Evolutionary conservation across 2,888 invertebrate species (phyloP).

Genomic region (Pedicia rivosa): DNA sequence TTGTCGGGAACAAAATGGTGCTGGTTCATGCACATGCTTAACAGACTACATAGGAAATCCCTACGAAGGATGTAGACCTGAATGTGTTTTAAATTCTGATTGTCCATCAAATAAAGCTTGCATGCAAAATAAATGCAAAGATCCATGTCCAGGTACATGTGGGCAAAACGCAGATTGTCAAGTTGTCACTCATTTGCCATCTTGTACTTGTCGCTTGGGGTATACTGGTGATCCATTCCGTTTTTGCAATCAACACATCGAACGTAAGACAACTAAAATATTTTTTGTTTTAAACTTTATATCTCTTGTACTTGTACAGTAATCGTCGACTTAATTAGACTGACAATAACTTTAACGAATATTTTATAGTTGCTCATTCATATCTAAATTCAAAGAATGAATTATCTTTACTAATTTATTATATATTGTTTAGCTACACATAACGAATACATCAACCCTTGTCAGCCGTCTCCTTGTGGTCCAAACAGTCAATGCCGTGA

Average conservation of each 20-base stretch:
- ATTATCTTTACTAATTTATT: too few relatives aligned
- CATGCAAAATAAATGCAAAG: slow-evolving; percentile 53
- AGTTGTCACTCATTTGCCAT: slow-evolving; percentile 52
- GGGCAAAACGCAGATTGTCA: slow-evolving; percentile 56
- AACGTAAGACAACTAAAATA: too few relatives aligned
- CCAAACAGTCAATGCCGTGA: slow-evolving; percentile 58
- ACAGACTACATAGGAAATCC: slow-evolving; percentile 48
- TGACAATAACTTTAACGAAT: too few relatives aligned
- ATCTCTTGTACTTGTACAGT: too few relatives aligned
- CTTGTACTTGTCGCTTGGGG: slow-evolving; percentile 48
- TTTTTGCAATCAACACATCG: slow-evolving; percentile 36
- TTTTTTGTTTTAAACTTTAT: too few relatives aligned
- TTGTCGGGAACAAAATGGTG: slow-evolving; percentile 47
- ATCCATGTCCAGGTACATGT: slow-evolving; percentile 66
- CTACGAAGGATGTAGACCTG: slow-evolving; percentile 57
- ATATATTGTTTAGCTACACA: slow-evolving; percentile 27
- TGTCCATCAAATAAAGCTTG: slow-evolving; percentile 57
- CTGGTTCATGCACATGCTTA: slow-evolving; percentile 52
- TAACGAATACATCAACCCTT: slow-evolving; percentile 41
- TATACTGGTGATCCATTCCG: slow-evolving; percentile 65
- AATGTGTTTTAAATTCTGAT: slow-evolving; percentile 63
- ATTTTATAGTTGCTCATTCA: too few relatives aligned
- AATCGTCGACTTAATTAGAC: too few relatives aligned
- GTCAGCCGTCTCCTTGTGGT: slow-evolving; percentile 55
- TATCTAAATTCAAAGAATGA: too few relatives aligned